Conservation (phyloP, 2,888 invertebrate species). For the Synergus itoensis region DNA sequence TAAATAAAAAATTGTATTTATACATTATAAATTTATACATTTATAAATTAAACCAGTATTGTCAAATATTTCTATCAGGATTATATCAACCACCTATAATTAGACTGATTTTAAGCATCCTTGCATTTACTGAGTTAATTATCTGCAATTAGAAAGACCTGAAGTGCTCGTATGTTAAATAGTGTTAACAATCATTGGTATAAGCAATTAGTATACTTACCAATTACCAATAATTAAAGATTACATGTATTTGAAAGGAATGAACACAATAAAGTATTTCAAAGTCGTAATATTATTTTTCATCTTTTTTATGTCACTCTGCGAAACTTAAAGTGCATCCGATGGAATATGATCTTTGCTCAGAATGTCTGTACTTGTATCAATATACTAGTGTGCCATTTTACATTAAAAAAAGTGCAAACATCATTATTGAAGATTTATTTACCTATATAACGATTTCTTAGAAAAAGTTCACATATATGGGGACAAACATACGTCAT, state of each 20-base stretch:
- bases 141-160: background rate
- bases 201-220: background rate
- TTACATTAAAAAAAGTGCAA: background rate
- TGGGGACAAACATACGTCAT: background rate
- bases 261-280: background rate
- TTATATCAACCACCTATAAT: too few species aligned
- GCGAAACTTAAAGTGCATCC: background rate
- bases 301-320: background rate
- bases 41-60: background rate
- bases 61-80: background rate
- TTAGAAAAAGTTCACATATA: background rate
- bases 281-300: background rate
- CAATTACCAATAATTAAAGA: too few species aligned
- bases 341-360: background rate
- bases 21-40: too few species aligned
- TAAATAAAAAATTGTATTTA: too few species aligned
- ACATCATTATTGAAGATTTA: background rate
- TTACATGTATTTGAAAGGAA: background rate
- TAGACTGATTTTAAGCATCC: background rate
- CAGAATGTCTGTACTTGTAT: background rate
- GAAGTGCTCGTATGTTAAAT: background rate
- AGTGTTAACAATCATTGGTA: background rate
- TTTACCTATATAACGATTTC: background rate
- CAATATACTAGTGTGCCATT: background rate
- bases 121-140: background rate